Evolutionary conservation across 2,888 invertebrate genomes (phyloP).

Genomic region (Acleris holmiana): DNA sequence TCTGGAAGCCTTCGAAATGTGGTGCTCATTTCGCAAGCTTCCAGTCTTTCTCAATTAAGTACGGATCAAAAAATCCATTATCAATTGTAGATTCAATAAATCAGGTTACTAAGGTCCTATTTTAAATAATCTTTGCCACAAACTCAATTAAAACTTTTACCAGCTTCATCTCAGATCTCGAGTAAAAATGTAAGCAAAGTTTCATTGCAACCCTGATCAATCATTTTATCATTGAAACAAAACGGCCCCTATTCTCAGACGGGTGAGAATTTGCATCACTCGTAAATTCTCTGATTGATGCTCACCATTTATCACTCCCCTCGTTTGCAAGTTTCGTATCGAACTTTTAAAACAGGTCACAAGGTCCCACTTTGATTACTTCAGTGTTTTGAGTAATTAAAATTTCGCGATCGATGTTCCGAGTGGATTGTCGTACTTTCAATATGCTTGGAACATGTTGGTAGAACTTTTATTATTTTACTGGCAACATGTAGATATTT

Average conservation of each 20-base stretch:
- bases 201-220: conserved; percentile 40
- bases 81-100: too few relatives aligned
- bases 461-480: too few relatives aligned
- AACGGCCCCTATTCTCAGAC: conserved; percentile 58
- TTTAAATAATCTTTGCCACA: conserved; percentile 16
- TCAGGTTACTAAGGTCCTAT: not conserved
- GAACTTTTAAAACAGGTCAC: conserved; percentile 83
- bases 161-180: conserved; percentile 2
- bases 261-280: conserved; percentile 80
- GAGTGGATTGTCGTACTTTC: conserved; percentile 10
- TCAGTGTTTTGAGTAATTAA: conserved; percentile 74
- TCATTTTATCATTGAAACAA: conserved; percentile 63
- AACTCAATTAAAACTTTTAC: conserved; percentile 36
- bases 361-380: conserved; percentile 75
- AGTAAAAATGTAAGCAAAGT: conserved; percentile 33
- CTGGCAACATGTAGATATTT: too few relatives aligned
- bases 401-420: conserved; percentile 69
- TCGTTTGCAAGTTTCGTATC: conserved; percentile 65
- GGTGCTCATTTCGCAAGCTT: too few relatives aligned
- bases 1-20: too few relatives aligned
- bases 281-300: conserved; percentile 81
- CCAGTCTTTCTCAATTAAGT: too few relatives aligned
- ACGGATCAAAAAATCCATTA: too few relatives aligned
- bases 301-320: conserved; percentile 81
- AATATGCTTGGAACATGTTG: not conserved